Conservation (phyloP, 2,888 invertebrate genomes). For the Drosophila cyrtoloma region DNA sequence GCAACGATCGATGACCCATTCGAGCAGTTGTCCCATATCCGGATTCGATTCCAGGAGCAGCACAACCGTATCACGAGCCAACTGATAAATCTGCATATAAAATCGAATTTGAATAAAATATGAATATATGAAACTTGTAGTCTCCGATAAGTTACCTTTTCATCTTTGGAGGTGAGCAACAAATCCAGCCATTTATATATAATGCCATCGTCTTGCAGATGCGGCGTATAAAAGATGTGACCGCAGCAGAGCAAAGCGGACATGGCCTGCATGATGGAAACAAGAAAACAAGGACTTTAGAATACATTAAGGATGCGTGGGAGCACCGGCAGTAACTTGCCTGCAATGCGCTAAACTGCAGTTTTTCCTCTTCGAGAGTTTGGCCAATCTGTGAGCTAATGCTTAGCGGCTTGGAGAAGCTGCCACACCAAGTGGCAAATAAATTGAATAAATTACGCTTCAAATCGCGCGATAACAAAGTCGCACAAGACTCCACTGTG, state of each 20-base stretch:
- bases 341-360: constrained; percentile 88
- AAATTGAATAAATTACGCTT: constrained; percentile 95
- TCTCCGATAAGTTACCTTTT: constrained; percentile 88
- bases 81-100: constrained; percentile 90
- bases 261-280: constrained; percentile 91
- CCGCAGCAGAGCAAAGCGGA: constrained; percentile 98
- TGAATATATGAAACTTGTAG: not conserved
- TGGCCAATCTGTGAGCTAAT: constrained; percentile 85
- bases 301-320: constrained; percentile 17
- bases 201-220: constrained; percentile 95
- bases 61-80: constrained; percentile 97
- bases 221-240: constrained; percentile 94
- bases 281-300: not conserved
- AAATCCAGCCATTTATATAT: constrained; percentile 97
- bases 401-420: constrained; percentile 91
- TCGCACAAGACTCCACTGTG: constrained; percentile 94
- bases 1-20: constrained; percentile 99
- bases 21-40: constrained; percentile 95
- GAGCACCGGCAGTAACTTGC: constrained; percentile 63
- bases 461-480: constrained; percentile 94
- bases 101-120: not conserved
- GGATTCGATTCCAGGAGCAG: constrained; percentile 97
- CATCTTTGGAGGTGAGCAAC: constrained; percentile 94
- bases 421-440: constrained; percentile 97
- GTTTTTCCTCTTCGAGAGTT: constrained; percentile 87